Conservation (phyloP, 30 jellyfish, hydroid and myxozoan species). For the Aurelia aurita complex sp. Pacific region DNA sequence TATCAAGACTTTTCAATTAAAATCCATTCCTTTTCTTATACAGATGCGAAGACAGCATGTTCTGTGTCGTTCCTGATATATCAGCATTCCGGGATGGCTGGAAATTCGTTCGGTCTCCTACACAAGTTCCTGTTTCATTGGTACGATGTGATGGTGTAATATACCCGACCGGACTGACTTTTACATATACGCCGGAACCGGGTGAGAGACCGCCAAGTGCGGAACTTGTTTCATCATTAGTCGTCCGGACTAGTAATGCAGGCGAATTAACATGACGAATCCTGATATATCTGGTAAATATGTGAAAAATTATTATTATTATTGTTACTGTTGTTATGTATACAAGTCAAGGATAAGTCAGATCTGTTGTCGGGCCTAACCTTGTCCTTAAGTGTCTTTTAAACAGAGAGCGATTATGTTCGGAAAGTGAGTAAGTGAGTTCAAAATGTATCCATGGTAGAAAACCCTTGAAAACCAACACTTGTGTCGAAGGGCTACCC, state of each 20-base stretch:
- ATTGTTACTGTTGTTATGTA: neutral
- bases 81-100: constrained; percentile 90
- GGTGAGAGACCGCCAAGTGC: constrained; percentile 79
- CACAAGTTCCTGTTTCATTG: constrained; percentile 92
- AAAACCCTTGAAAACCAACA: too few species aligned
- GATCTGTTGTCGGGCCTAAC: neutral
- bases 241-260: constrained; percentile 58
- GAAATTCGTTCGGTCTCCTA: constrained; percentile 83
- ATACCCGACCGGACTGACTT: constrained; percentile 95
- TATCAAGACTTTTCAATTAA: neutral
- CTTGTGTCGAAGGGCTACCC: too few species aligned
- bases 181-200: constrained; percentile 96
- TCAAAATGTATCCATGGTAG: too few species aligned
- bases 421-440: too few species aligned
- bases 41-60: constrained; percentile 87
- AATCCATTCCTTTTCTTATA: neutral
- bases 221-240: constrained; percentile 47
- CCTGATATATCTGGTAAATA: neutral
- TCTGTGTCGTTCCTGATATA: constrained; percentile 94
- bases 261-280: constrained; percentile 30
- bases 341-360: neutral
- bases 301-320: constrained; percentile 7
- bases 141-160: constrained; percentile 98
- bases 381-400: neutral
- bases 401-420: too few species aligned